A percentile compares a stretch with the other conserved stretches of the same genome.
Evolutionary conservation across 2,797 vertebrate species (phyloP).

Genomic region (Leptodactylus fallax): DNA sequence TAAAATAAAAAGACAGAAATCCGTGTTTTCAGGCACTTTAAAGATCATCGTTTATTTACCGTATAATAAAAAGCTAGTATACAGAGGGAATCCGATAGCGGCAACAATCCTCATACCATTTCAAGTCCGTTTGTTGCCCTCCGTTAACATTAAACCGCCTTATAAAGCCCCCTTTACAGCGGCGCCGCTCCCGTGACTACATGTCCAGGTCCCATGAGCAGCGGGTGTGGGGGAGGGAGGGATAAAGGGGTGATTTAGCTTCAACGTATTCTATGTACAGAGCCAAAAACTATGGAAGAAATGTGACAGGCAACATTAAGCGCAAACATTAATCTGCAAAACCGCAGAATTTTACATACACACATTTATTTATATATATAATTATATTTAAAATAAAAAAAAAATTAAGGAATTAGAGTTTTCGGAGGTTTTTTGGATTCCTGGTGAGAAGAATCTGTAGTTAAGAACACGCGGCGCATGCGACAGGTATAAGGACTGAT

Average conservation of each 20-base stretch:
- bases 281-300: conserved; percentile 70
- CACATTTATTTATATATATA: conserved; percentile 68
- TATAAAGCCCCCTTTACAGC: conserved; percentile 16
- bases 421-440: not conserved
- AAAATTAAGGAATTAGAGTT: conserved; percentile 63
- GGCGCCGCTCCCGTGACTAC: conserved; percentile 21
- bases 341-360: conserved; percentile 70
- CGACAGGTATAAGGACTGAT: conserved; percentile 73
- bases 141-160: conserved; percentile 67
- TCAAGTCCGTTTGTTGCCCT: conserved; percentile 76
- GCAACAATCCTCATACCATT: conserved; percentile 83
- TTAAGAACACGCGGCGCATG: conserved; percentile 75
- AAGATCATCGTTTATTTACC: conserved; percentile 95
- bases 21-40: conserved; percentile 95
- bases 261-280: conserved; percentile 79
- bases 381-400: conserved; percentile 74
- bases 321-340: conserved; percentile 72
- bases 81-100: conserved; percentile 90
- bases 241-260: conserved; percentile 12
- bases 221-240: not conserved
- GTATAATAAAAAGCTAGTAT: conserved; percentile 95
- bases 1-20: conserved; percentile 71
- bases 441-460: conserved; percentile 68
- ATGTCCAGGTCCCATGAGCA: conserved; percentile 14
- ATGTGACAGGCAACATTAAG: conserved; percentile 71